A percentile compares a stretch with the other conserved stretches of the same genome.
These are phyloP conservation scores for Chrosomus eos DNA, from an alignment of 2,797 vertebrate genomes.

Conservation along the genomic window DNA sequence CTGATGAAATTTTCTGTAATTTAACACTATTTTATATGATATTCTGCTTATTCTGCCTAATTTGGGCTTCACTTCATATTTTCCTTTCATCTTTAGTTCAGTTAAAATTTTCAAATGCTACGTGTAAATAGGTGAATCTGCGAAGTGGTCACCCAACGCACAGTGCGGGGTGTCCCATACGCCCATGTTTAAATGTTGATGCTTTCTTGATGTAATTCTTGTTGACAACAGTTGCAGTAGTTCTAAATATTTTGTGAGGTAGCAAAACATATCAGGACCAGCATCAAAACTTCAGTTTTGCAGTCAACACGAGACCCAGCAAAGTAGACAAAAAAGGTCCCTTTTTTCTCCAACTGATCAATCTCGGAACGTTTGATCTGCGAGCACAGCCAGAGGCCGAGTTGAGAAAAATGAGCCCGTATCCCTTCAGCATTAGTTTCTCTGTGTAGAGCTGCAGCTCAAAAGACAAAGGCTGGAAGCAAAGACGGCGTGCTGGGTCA, in stretches of 20 bases:
- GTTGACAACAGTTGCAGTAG: neutral
- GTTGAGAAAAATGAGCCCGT: slow-evolving; percentile 54
- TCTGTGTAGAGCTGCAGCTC: slow-evolving; percentile 25
- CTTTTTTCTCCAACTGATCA: slow-evolving; percentile 51
- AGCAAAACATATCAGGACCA: neutral
- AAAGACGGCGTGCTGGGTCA: slow-evolving; percentile 13
- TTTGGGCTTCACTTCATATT: neutral
- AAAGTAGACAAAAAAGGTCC: slow-evolving; percentile 3
- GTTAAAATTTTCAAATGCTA: neutral
- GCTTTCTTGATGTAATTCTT: neutral
- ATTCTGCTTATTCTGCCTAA: neutral
- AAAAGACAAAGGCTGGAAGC: slow-evolving; percentile 35
- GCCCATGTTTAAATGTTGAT: neutral
- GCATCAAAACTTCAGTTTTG: slow-evolving; percentile 27
- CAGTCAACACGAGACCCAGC: slow-evolving; percentile 18
- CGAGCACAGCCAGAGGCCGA: slow-evolving; percentile 55
- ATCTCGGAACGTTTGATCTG: slow-evolving; percentile 55
- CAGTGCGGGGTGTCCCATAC: neutral
- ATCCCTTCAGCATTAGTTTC: slow-evolving; percentile 47
- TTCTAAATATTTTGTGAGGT: neutral
- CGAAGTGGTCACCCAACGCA: neutral
- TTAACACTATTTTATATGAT: neutral
- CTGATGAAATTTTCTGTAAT: neutral
- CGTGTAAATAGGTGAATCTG: neutral
- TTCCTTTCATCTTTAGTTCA: neutral